Evolutionary conservation across 92 coral and sea anemone genomes (phyloP), one percentile per base, ranked within the genome.

Genomic region (Metridium senile): DNA sequence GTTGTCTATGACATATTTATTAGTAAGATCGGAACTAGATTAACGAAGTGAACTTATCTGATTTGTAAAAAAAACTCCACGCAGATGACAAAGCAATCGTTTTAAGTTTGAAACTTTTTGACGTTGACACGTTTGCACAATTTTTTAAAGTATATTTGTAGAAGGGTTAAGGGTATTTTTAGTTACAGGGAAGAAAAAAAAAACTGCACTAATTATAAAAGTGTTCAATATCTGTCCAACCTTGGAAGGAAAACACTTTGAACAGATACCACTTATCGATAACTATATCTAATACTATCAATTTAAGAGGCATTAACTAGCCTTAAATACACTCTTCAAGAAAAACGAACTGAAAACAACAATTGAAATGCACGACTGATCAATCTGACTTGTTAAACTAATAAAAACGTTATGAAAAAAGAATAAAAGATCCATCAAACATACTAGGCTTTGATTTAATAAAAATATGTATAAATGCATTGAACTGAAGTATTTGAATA

Each of bases 1-100:
- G 68, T 72, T 39, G 46, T 56, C 30, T 58, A 22, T 74, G 71
- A 43, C 62, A 33, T 75, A 62, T 64, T 75, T 64, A 75, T 75
- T 75, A 61, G 71, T 27, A 34, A 16, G 70, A 28, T 47, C 76
- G 62, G 76, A 32, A 25, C 35, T 45, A 26, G 64, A 62, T 58
- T 27, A 63, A 29, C 69, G 25, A 28, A 63, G 3, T 21, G 22
- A 28, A 63, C 1, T 19, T 63, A 63, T 63, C 69, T 63, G 69
- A 63, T 63, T 31, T 16, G 29, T n/a, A 23, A 1, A n/a, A 59
- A 26, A n/a, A 39, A 39, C 49, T 23, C 7, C 7, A 59, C 28
- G 23, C 23, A 9, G 26, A 23, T 59, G 65, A 26, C 22, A 59
- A 22, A n/a, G 22, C 29, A 59, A 59, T 59, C 22, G 22, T 59